phyloP scores from a whole-genome alignment of 2,113 vertebrate species.

The Triplophysa siluroides region DNA sequence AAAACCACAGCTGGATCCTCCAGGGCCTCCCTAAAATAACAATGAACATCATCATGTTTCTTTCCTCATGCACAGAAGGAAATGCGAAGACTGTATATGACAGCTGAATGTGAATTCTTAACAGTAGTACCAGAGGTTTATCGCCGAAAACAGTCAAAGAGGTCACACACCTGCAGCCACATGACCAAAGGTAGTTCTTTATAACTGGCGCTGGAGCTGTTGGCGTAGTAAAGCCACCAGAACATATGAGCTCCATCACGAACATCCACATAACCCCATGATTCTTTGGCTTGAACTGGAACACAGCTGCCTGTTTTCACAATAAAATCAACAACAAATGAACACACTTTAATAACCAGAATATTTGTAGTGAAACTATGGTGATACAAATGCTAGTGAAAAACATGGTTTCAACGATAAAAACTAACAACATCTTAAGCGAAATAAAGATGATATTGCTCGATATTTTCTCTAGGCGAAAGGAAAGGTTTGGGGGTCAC shows the following conservation, averaged over 20 bases:
- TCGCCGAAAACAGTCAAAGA: not conserved
- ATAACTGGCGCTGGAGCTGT: constrained; percentile 71
- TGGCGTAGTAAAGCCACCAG: constrained; percentile 94
- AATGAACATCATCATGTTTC: not conserved
- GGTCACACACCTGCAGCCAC: constrained; percentile 89
- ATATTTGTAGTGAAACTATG: too few species aligned
- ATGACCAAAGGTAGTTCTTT: constrained; percentile 84
- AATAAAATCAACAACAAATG: not conserved
- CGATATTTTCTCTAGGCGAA: too few species aligned
- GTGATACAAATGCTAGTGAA: too few species aligned
- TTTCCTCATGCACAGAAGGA: too few species aligned
- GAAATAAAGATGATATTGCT: not conserved
- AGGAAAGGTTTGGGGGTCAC: too few species aligned
- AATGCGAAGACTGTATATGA: not conserved
- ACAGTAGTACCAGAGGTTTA: not conserved
- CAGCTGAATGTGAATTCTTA: not conserved
- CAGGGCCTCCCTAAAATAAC: constrained; percentile 85
- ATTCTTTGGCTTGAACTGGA: constrained; percentile 66
- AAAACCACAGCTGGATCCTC: constrained; percentile 91
- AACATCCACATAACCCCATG: constrained; percentile 87
- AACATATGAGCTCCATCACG: constrained; percentile 90
- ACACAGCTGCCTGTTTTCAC: constrained; percentile 50
- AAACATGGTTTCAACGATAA: too few species aligned
- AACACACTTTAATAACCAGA: too few species aligned
- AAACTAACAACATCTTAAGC: too few species aligned